Base-by-base conservation (phyloP, 2,888 invertebrate genomes). In the Lapara coniferarum region DNA sequence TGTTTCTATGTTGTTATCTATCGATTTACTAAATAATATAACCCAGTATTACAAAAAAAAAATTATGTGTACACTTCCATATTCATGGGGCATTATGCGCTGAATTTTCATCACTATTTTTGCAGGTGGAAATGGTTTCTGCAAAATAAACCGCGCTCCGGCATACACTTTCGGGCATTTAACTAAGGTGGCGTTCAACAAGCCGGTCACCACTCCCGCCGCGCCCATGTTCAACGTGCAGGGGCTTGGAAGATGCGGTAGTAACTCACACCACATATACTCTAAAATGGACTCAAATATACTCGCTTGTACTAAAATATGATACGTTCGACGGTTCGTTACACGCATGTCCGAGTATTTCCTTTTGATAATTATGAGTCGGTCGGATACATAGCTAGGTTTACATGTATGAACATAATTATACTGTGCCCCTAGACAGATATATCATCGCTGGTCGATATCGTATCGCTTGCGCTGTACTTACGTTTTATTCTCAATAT, bases 81-180 rank as follows among this genome's bases (percentile, higher is more conserved):
- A 52, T 66, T 10, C 53, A 69, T 7, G 52, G 19, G 37, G 25
- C n/a, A 44, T 66, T 25, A 13, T 70, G 16, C n/a, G 66, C 52
- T 66, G 30, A 66, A 52, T 52, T 52, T 53, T 66, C 37, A 56
- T 57, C 57, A 30, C 16, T 51, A 58, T 19, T 58, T 30, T 80
- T 79, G 14, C 69, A 92, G 92, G 91, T 78, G 91, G 91, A 0
- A 83, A 80, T 14, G 92, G 92, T 0, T 89, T 83, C 72, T 86
- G 85, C 14, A 85, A 85, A 66, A 90, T 92, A 71, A 88, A 83
- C 71, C 87, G 88, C 30, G 82, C 88, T 0, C 92, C 92, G n/a
- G 91, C 91, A 0, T 92, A 89, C 71, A 86, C 89, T 0, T 90
- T 92, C 63, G 91, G 92, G 6, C 76, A 79, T 53, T 71, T 73